Base-by-base conservation (phyloP, 2,888 invertebrate genomes). In the Dendrolimus houi region DNA sequence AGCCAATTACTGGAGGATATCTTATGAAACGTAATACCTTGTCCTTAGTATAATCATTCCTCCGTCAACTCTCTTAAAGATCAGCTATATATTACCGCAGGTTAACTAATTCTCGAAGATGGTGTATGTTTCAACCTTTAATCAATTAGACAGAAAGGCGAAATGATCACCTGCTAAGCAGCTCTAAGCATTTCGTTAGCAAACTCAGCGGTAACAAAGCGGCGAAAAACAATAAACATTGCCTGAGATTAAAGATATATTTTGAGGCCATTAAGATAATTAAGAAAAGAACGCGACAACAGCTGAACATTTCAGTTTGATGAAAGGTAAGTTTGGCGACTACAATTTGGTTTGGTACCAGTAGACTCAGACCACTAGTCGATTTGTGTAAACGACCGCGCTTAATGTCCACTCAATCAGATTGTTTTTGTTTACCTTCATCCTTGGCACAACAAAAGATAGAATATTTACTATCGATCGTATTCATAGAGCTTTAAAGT, bases 141-240 rank as follows among this genome's bases (percentile, higher is more conserved):
- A 81, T 83, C 81, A 78, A 83, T 83, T 71, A 71, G 64, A 64
- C 65, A 62, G 69, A 64, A 66, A 74, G 74, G 70, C 67, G 66
- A 66, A 68, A 70, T 76, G 70, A 73, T 75, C 71, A 47, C 47
- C 47, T 2, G 1, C 12, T 47, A 47, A 47, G 47, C 12, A 47
- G 3, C 47, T 47, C 47, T 47, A 10, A 47, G 47, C 47, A 47
- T 47, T 47, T 47, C 47, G 7, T 47, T 47, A 47, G 9, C 47
- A 47, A 7, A 47, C 10, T 2, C 47, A 9, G 47, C 9, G 10
- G 9, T 47, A 10, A 12, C 9, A 47, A 47, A 29, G 6, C 29
- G 29, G 29, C 29, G 29, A 29, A 47, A 10, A 47, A 47, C 47
- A 47, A 6, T 47, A 47, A 47, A 47, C 9, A 8, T 47, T 47